Conservation (phyloP, 2,888 invertebrate species). For the Drosophila bunnanda region DNA sequence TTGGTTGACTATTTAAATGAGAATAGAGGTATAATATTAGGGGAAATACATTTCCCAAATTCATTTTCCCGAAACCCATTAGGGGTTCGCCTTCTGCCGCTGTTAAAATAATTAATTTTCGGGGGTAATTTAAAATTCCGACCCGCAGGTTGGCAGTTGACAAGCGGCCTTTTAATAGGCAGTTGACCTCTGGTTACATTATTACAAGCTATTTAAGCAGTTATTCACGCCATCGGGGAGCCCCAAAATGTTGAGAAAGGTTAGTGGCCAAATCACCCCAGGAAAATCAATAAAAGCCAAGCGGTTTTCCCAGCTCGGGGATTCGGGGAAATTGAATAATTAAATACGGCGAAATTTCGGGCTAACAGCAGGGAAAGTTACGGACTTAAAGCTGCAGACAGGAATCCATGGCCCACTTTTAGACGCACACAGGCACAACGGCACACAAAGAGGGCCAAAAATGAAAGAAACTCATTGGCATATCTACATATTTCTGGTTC, state of each 20-base stretch:
- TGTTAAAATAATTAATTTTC: conserved; percentile 23
- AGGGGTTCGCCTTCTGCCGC: not conserved
- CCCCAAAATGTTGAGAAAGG: conserved; percentile 34
- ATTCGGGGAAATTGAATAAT: conserved; percentile 9
- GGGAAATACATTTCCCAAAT: not conserved
- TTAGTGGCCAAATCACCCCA: conserved; percentile 8
- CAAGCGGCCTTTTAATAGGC: conserved; percentile 18
- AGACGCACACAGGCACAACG: conserved; percentile 22
- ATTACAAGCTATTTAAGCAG: conserved; percentile 13
- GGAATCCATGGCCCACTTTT: conserved; percentile 30
- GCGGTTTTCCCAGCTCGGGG: not conserved
- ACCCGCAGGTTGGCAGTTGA: conserved; percentile 28
- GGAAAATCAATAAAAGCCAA: conserved; percentile 26
- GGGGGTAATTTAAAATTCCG: conserved; percentile 15
- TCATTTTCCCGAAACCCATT: conserved; percentile 6
- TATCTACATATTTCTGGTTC: conserved; percentile 78
- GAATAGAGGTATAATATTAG: not conserved
- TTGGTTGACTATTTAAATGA: conserved; percentile 5
- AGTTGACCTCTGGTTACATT: conserved; percentile 30
- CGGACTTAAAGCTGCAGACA: conserved; percentile 8
- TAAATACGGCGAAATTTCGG: not conserved
- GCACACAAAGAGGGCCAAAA: conserved; percentile 34
- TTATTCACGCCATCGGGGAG: conserved; percentile 7
- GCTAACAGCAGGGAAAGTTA: not conserved
- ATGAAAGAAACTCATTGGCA: conserved; percentile 55